Conservation (phyloP, 2,113 vertebrate species). For the Neotragus pygmaeus region DNA sequence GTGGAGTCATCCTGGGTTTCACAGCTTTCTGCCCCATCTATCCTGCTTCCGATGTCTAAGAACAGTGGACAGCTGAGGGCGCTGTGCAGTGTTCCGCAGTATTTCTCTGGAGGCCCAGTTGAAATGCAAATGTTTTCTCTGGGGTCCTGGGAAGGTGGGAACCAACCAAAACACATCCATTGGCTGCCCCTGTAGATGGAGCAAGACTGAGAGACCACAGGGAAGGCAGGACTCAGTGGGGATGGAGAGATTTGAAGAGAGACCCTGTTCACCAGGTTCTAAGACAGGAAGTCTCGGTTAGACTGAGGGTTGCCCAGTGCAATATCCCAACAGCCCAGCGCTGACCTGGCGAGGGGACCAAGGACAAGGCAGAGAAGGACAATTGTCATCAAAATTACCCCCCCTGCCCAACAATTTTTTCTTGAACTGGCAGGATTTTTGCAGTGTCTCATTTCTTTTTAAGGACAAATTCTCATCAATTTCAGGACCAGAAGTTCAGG, state of each 20-base stretch:
- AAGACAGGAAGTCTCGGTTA: not conserved
- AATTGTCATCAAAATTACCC: not conserved
- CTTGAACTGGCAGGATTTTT: not conserved
- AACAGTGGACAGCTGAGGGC: not conserved
- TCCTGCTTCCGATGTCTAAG: not conserved
- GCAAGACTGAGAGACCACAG: not conserved
- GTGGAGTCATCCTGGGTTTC: not conserved
- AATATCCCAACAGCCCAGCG: not conserved
- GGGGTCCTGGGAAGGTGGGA: not conserved
- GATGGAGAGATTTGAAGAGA: not conserved
- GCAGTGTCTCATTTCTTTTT: not conserved
- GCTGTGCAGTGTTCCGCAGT: not conserved
- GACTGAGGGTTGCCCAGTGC: not conserved
- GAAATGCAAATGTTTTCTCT: not conserved
- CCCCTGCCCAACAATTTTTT: not conserved
- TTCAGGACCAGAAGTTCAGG: constrained; percentile 9
- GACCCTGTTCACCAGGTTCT: not conserved
- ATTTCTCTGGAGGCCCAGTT: not conserved
- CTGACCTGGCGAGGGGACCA: not conserved
- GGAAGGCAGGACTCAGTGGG: not conserved
- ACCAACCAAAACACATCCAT: not conserved
- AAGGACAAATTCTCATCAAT: constrained; percentile 24
- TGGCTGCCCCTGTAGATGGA: not conserved
- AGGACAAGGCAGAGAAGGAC: not conserved
- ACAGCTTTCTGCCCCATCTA: not conserved